phyloP scores from a whole-genome alignment of 35 echinoderm and acorn worm genomes.

The Heliocidaris tuberculata region DNA sequence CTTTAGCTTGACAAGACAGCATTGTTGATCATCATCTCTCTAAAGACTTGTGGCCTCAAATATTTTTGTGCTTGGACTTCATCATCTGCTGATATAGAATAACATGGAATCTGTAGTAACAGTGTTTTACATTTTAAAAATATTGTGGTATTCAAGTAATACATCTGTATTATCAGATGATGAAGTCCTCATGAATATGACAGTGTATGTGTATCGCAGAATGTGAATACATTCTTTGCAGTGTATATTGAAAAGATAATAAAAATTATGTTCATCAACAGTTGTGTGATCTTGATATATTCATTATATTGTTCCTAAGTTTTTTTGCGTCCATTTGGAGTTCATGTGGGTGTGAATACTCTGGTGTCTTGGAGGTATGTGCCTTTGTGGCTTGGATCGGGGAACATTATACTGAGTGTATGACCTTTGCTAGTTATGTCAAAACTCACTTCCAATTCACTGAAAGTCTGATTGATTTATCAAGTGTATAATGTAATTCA shows the following conservation, averaged over 20 bases:
- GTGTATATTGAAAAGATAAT: neutral
- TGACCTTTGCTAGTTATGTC: too few species aligned
- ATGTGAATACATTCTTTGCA: neutral
- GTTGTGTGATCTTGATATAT: neutral
- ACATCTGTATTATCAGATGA: neutral
- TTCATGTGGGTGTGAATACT: too few species aligned
- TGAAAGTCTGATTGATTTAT: too few species aligned
- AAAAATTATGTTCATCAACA: neutral
- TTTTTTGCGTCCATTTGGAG: too few species aligned
- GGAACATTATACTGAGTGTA: too few species aligned
- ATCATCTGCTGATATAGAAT: neutral
- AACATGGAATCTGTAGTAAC: neutral
- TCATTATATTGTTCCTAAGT: neutral
- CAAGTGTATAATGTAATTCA: too few species aligned
- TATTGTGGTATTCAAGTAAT: neutral
- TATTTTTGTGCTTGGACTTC: neutral
- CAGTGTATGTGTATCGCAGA: neutral
- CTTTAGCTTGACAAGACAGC: neutral
- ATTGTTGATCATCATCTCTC: neutral
- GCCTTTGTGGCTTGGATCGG: too few species aligned
- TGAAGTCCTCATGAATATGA: neutral
- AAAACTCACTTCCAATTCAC: too few species aligned
- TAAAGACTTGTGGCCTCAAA: neutral
- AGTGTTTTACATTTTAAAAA: neutral
- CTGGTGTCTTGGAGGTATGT: too few species aligned